A percentile compares a stretch with the other conserved stretches of the same genome.
phyloP scores from a whole-genome alignment of 2,888 invertebrate genomes.

The Sceliomorpha sp. region DNA sequence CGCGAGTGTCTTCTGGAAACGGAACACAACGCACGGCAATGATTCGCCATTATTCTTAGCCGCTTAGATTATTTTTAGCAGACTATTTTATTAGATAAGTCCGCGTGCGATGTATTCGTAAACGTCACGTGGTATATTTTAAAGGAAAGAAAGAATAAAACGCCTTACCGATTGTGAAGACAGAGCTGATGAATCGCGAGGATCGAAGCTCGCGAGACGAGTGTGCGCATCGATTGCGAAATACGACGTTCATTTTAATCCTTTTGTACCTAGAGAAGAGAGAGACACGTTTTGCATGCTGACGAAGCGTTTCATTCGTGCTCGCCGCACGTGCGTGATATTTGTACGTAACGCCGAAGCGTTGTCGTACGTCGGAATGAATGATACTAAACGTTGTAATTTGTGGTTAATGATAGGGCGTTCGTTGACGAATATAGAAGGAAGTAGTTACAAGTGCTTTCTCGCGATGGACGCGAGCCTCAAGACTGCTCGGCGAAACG shows the following conservation, averaged over 20 bases:
- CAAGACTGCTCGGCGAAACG: too few species aligned
- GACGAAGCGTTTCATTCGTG: too few species aligned
- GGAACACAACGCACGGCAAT: constrained; percentile 79
- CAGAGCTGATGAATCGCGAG: not conserved
- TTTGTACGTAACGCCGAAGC: too few species aligned
- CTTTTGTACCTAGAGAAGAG: constrained; percentile 53
- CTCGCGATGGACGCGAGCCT: too few species aligned
- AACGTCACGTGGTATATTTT: constrained; percentile 12
- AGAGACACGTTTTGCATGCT: too few species aligned
- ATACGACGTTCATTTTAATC: constrained; percentile 40
- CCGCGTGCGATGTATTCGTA: constrained; percentile 12
- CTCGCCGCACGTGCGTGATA: too few species aligned
- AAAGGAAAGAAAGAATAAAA: constrained; percentile 12
- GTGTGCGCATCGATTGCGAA: constrained; percentile 35
- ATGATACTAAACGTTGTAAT: too few species aligned
- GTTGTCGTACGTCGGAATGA: too few species aligned
- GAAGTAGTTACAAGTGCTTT: too few species aligned
- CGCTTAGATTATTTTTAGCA: constrained; percentile 62
- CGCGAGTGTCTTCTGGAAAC: constrained; percentile 77
- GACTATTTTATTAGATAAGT: constrained; percentile 59
- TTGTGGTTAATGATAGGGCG: too few species aligned
- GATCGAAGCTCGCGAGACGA: not conserved
- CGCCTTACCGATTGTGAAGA: constrained; percentile 11
- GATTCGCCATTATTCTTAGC: constrained; percentile 67
- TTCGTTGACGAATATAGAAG: too few species aligned